phyloP scores from a whole-genome alignment of 2,113 vertebrate species.

The Urocynchramus pylzowi region DNA sequence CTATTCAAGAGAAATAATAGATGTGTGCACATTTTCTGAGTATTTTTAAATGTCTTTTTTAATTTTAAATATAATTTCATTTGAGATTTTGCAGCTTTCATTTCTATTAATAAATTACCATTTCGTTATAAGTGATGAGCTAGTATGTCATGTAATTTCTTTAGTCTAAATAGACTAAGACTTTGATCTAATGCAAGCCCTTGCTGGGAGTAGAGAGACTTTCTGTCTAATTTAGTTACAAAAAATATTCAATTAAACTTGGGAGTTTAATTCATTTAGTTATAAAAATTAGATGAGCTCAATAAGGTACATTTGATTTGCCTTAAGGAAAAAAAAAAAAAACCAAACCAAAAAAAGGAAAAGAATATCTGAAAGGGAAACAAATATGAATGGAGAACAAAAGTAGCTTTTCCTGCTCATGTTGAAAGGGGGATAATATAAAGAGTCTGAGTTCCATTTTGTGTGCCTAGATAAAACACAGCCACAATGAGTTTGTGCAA shows the following conservation, averaged over 20 bases:
- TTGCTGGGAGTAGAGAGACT: not conserved
- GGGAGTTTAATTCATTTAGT: conserved; percentile 66
- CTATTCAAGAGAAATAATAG: conserved; percentile 14
- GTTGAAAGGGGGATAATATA: not conserved
- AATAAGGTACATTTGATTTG: conserved; percentile 50
- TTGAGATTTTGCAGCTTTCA: conserved; percentile 44
- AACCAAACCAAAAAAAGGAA: not conserved
- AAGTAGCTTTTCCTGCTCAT: not conserved
- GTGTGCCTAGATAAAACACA: not conserved
- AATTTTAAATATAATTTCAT: conserved; percentile 43
- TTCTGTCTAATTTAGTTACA: conserved; percentile 53
- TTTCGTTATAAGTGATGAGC: conserved; percentile 19
- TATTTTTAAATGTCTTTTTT: conserved; percentile 21
- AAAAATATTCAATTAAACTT: conserved; percentile 68
- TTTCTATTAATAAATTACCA: not conserved
- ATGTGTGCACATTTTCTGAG: not conserved
- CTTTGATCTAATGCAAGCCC: conserved; percentile 19
- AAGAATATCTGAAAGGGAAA: conserved; percentile 25
- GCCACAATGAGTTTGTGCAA: not conserved
- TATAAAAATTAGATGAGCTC: conserved; percentile 71
- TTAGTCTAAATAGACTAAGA: conserved; percentile 5
- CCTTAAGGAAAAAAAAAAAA: not conserved
- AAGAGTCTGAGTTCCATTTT: not conserved
- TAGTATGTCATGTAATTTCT: conserved; percentile 20
- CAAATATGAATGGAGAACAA: conserved; percentile 40